A percentile compares a stretch with the other conserved stretches of the same genome.
Conservation (phyloP, 2,888 invertebrate genomes). For the Rotaria sp. region DNA sequence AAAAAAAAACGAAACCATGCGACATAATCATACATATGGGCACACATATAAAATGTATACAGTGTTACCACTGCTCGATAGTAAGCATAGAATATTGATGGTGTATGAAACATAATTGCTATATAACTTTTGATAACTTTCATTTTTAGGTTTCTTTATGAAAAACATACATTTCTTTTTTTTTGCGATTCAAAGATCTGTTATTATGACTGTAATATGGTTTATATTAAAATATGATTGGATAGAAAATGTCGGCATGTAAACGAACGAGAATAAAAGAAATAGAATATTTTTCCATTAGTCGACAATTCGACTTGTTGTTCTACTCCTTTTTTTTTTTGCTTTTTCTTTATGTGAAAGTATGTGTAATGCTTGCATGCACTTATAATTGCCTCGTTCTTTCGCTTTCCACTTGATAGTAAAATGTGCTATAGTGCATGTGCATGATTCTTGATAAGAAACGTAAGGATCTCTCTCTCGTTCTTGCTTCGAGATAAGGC, state of each 20-base stretch:
- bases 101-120: no score
- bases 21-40: background rate
- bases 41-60: background rate
- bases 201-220: background rate
- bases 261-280: background rate
- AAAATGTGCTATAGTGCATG: slow-evolving; percentile 1
- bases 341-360: background rate
- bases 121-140: background rate
- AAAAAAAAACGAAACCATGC: background rate
- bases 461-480: background rate
- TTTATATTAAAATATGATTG: background rate
- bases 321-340: background rate
- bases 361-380: background rate
- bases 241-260: background rate
- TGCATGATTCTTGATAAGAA: slow-evolving; percentile 10
- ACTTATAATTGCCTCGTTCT: background rate
- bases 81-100: background rate
- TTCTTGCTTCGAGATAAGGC: slow-evolving; percentile 1
- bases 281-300: slow-evolving; percentile 13
- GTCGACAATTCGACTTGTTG: background rate
- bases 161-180: background rate
- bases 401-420: slow-evolving; percentile 1
- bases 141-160: no score
- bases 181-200: background rate
- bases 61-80: background rate